A percentile compares a stretch with the other conserved stretches of the same genome.
phyloP scores from a whole-genome alignment of 2,113 vertebrate genomes.

The Apus apus region DNA sequence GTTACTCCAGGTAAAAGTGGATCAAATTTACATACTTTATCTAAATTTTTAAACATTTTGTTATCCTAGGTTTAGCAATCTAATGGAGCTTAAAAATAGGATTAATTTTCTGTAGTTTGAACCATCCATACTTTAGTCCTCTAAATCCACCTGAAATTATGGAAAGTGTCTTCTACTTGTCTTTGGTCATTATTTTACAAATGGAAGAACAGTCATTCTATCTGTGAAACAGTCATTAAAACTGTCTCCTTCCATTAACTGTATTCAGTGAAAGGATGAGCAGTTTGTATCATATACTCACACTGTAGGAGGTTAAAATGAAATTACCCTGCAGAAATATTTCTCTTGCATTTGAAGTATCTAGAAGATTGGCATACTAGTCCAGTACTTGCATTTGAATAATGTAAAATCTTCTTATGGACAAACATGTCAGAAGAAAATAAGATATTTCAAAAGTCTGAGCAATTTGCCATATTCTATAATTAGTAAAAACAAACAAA shows the following conservation, averaged over 20 bases:
- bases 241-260: background rate
- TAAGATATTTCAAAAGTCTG: background rate
- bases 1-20: background rate
- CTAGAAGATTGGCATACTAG: background rate
- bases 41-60: background rate
- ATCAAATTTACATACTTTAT: background rate
- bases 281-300: background rate
- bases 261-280: background rate
- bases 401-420: background rate
- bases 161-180: background rate
- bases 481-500: background rate
- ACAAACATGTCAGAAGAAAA: background rate
- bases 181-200: background rate
- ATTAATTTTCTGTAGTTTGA: background rate
- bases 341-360: background rate
- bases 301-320: background rate
- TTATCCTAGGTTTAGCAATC: background rate
- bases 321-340: background rate
- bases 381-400: background rate
- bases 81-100: background rate
- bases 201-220: background rate
- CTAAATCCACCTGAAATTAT: background rate
- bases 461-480: background rate
- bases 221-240: background rate
- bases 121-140: background rate